Conservation (phyloP, 2,888 invertebrate species). For the Nomada lathburiana region DNA sequence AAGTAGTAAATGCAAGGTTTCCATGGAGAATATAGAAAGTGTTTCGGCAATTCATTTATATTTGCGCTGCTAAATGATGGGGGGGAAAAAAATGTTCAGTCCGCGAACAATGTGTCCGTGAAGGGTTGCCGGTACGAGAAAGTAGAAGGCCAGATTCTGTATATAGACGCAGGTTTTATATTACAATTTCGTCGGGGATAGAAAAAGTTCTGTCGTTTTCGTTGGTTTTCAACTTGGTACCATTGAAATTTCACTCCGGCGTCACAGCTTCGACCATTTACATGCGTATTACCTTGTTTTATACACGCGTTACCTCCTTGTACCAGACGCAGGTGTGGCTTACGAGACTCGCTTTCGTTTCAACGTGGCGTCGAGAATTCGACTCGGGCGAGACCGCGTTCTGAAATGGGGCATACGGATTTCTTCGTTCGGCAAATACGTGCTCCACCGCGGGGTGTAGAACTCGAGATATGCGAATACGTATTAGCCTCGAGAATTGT, state of each 20-base stretch:
- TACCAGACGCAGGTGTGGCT: slow-evolving; percentile 64
- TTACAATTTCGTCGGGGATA: not conserved
- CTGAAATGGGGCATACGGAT: slow-evolving; percentile 49
- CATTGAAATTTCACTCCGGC: slow-evolving; percentile 51
- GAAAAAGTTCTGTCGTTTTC: slow-evolving; percentile 39
- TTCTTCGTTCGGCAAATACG: slow-evolving; percentile 41
- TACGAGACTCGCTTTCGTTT: slow-evolving; percentile 60
- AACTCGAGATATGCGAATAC: not conserved
- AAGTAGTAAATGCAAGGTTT: too few relatives aligned
- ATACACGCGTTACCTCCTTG: slow-evolving; percentile 71
- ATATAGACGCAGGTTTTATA: not conserved
- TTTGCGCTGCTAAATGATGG: too few relatives aligned
- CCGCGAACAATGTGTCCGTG: too few relatives aligned
- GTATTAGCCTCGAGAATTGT: not conserved
- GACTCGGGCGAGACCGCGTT: slow-evolving; percentile 21
- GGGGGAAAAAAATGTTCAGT: too few relatives aligned
- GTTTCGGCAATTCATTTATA: too few relatives aligned
- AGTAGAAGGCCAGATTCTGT: too few relatives aligned
- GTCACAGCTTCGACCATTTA: slow-evolving; percentile 60
- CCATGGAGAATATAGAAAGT: too few relatives aligned
- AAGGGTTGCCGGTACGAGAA: too few relatives aligned
- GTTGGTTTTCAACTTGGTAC: slow-evolving; percentile 49
- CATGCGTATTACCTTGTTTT: slow-evolving; percentile 75
- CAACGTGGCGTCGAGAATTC: slow-evolving; percentile 46
- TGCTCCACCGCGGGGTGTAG: not conserved